phyloP scores from a whole-genome alignment of 2,888 invertebrate species.

The Rhagonycha lutea region DNA sequence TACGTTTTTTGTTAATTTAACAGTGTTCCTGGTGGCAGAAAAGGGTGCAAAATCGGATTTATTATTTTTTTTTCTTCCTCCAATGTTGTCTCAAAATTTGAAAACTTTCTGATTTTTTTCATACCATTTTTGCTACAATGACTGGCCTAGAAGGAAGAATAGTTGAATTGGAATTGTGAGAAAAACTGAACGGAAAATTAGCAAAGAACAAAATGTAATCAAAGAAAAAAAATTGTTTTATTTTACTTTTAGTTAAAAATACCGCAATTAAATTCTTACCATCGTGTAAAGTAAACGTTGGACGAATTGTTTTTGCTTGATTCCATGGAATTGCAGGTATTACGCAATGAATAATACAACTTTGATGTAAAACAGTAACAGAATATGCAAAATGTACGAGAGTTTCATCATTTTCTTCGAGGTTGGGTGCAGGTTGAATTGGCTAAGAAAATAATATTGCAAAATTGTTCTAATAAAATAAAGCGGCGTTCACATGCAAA shows the following conservation, averaged over 20 bases:
- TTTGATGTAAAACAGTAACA: slow-evolving; percentile 80
- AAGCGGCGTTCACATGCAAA: no score
- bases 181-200: neutral
- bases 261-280: slow-evolving; percentile 5
- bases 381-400: slow-evolving; percentile 86
- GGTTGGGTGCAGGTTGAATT: slow-evolving; percentile 58
- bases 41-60: no score
- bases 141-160: no score
- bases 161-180: neutral
- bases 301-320: slow-evolving; percentile 74
- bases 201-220: neutral
- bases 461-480: neutral
- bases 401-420: slow-evolving; percentile 59
- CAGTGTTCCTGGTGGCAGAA: no score
- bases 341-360: slow-evolving; percentile 81
- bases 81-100: no score
- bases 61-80: no score
- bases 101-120: no score
- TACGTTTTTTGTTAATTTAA: no score
- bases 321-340: slow-evolving; percentile 81
- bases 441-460: slow-evolving; percentile 53
- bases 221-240: neutral
- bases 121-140: no score
- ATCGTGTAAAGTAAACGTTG: slow-evolving; percentile 76
- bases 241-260: neutral